These are phyloP conservation scores for Caloenas nicobarica DNA, from an alignment of 2,113 vertebrate genomes.

Conservation along the genomic window DNA sequence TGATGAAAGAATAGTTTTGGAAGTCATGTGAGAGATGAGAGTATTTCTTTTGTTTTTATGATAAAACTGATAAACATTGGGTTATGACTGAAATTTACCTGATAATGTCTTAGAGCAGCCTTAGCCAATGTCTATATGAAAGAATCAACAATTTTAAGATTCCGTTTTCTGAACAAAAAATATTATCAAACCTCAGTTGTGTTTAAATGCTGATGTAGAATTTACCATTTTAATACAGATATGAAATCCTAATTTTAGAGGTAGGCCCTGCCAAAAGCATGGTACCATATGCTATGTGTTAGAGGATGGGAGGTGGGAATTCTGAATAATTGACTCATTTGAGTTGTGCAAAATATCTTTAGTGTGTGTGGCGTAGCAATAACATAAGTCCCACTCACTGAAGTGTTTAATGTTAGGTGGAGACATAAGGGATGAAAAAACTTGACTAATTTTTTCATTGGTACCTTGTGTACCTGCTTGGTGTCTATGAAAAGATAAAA, in stretches of 20 bases:
- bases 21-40: not conserved
- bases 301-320: constrained; percentile 36
- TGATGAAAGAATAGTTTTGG: not conserved
- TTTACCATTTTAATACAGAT: constrained; percentile 47
- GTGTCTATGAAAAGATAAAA: not conserved
- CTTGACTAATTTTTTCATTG: not conserved
- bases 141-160: not conserved
- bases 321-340: constrained; percentile 55
- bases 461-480: not conserved
- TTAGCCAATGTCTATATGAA: not conserved
- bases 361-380: not conserved
- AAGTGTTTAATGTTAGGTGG: not conserved
- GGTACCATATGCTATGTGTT: constrained; percentile 68
- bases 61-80: not conserved
- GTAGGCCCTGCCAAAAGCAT: constrained; percentile 54
- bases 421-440: not conserved
- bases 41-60: not conserved
- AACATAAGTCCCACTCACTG: not conserved
- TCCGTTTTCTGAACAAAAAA: constrained; percentile 40
- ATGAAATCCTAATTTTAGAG: constrained; percentile 71
- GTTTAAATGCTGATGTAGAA: constrained; percentile 9
- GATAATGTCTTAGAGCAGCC: not conserved
- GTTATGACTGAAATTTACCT: not conserved
- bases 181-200: not conserved
- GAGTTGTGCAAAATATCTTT: not conserved